Base-by-base conservation (phyloP, 30 jellyfish, hydroid and myxozoan species). In the Sanderia malayensis region DNA sequence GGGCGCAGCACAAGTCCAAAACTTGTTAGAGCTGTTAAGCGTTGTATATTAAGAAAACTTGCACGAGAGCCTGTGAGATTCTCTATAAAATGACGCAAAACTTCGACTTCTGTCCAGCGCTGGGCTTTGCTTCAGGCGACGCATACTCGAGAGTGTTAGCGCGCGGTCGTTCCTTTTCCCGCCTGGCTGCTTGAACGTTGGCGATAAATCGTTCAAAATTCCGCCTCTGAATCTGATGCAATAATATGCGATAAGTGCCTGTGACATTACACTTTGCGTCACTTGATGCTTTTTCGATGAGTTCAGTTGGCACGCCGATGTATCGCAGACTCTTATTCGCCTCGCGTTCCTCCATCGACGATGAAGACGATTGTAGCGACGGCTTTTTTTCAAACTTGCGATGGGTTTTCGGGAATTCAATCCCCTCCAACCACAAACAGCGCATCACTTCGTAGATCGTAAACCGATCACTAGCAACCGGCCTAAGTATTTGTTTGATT, bases 371-470 rank as follows among this genome's bases (percentile, higher is more conserved):
- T 19, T 44, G 34, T 19, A 74, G 31, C 29, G 84, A 67, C 24
- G 97, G 97, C 59, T 63, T 74, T 24, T 32, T 71, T 20, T 70
- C 85, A 62, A 27, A 82, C 52, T 90, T 81, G 52, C 59, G 74
- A 37, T 71, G 68, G 6, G 83, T 85, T 34, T 44, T 62, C 20
- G 97, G 95, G 52, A 67, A 87, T 22, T 74, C 89, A 29, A 80
- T 73, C 29, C 97, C 97, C 46, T 83, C 95, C 84, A 89, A 17
- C 97, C 97, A 89, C 10, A 82, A 64, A 44, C 94, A 74, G 46
- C 95, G 64, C 95, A 89, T 82, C 1, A 89, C 63, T 69, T 89
- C 97, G 24, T 86, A 62, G 19, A 89, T 52, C 32, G 94, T 75
- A 30, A 74, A 82, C 23, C 97, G 88, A 61, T 89, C 97, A 27